Base-by-base conservation (phyloP, 2,888 invertebrate genomes). In the Luperina nickerlii region DNA sequence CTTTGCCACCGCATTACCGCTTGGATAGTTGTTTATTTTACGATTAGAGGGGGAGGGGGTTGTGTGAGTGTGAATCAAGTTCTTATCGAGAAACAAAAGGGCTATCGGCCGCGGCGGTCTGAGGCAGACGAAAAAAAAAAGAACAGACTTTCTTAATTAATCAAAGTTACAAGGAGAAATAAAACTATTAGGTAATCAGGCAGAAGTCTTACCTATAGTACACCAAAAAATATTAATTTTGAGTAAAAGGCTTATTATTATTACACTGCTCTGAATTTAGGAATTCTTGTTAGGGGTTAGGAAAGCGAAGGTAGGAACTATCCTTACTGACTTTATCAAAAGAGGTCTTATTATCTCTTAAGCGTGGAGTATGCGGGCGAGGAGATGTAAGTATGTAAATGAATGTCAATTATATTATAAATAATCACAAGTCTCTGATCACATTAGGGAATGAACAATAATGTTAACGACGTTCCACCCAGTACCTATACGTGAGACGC, bases 21-120 rank as follows among this genome's bases (percentile, higher is more conserved):
- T 83, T 77, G n/a, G 42, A 42, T 57, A 54, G 48, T 82, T 75
- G 66, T 83, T 69, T 83, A 65, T 77, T 42, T 67, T 13, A 74
- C 24, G 24, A 42, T 20, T 48, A 13, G n/a, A 48, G 48, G 38
- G 38, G 38, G 38, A 6, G 18, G 5, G 20, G 15, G 20, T 48
- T 75, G 60, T 32, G 48, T 38, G 20, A 60, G 27, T 75, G 60
- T 24, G 8, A 51, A 27, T 68, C 5, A 9, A 62, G 60, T 48
- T n/a, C 69, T 18, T 24, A 24, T 8, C 15, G 7, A 38, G 8
- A 24, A 42, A 60, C 20, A 67, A 51, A 67, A 20, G 2, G 45
- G 11, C 20, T 38, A 57, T n/a, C n/a, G n/a, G n/a, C n/a, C n/a
- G n/a, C 5, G 18, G 32, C 9, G 18, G 15, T 1, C 1, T 18